Base-by-base conservation (phyloP, 2,888 invertebrate genomes). In the Agonopterix arenella region DNA sequence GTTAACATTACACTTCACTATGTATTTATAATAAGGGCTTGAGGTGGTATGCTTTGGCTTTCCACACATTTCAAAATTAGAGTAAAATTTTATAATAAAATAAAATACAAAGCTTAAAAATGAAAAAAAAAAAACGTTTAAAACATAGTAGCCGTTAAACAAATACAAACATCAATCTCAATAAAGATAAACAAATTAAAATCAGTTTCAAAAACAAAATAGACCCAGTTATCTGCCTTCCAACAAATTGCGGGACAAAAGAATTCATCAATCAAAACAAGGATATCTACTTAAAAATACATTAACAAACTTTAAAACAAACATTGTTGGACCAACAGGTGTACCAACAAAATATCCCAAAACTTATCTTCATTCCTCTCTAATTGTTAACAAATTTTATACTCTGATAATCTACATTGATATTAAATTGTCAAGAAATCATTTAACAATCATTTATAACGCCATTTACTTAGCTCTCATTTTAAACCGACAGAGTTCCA, bases 341-440 rank as follows among this genome's bases (percentile, higher is more conserved):
- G 70, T 56, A 56, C 8, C 40, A 28, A 28, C 38, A 45, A 54
- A 55, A 57, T 51, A 54, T 59, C 28, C 41, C 45, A 58, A 63
- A 63, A 68, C 60, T 68, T 51, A 76, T 79, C 71, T 71, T 55
- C 66, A 70, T 76, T 70, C 70, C 58, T 63, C 48, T 47, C 61
- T 79, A 80, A 84, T 81, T 80, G 73, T 80, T 74, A 80, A 82
- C 76, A 75, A 76, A 74, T 63, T 60, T 63, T 51, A 60, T 57
- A 64, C 60, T 64, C 66, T 61, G 73, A 78, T 78, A 76, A 68
- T 69, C 68, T 65, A 67, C 74, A 70, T 73, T 64, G 61, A 67
- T 69, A 88, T 88, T 85, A 84, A 78, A 85, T 74, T 85, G 85
- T 89, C 86, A 84, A 76, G 68, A 76, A 82, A 79, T 78, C 73